A percentile compares a stretch with the other conserved stretches of the same genome.
Evolutionary conservation across 2,113 vertebrate species (phyloP).

Genomic region (Ornithorhynchus anatinus): DNA sequence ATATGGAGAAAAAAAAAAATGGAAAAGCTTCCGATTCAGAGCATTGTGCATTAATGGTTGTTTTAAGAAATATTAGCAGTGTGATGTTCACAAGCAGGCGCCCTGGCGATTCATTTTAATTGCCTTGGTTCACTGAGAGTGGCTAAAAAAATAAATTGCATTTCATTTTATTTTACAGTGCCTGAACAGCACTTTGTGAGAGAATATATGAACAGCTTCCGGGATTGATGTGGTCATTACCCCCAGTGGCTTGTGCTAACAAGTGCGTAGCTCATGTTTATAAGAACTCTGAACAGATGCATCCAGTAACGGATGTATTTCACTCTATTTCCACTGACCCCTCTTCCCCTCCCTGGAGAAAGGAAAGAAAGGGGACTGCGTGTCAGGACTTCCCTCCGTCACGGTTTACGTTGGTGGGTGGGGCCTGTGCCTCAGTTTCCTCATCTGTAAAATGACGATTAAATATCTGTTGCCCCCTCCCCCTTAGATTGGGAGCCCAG

Average conservation of each 20-base stretch:
- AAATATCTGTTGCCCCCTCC: too few species aligned
- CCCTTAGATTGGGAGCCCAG: too few species aligned
- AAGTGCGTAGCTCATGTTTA: conserved; percentile 20
- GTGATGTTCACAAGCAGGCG: conserved; percentile 34
- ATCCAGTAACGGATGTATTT: neutral
- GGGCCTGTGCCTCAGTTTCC: too few species aligned
- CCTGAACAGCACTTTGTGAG: conserved; percentile 17
- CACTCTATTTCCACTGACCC: too few species aligned
- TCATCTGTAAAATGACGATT: too few species aligned
- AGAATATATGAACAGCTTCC: conserved; percentile 3
- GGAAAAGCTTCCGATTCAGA: neutral
- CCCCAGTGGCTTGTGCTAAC: conserved; percentile 43
- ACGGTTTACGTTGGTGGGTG: too few species aligned
- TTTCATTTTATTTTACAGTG: conserved; percentile 42
- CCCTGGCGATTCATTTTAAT: conserved; percentile 43
- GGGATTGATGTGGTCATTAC: conserved; percentile 31
- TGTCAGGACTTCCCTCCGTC: too few species aligned
- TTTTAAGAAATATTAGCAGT: conserved; percentile 27
- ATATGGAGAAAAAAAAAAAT: neutral
- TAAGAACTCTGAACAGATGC: conserved; percentile 14
- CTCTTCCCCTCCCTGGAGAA: too few species aligned
- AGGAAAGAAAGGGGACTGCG: too few species aligned
- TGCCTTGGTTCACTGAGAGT: conserved; percentile 26
- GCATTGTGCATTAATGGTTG: neutral
- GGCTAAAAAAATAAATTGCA: conserved; percentile 41